Evolutionary conservation across 2,888 invertebrate genomes (phyloP).

Genomic region (Pterostichus niger): DNA sequence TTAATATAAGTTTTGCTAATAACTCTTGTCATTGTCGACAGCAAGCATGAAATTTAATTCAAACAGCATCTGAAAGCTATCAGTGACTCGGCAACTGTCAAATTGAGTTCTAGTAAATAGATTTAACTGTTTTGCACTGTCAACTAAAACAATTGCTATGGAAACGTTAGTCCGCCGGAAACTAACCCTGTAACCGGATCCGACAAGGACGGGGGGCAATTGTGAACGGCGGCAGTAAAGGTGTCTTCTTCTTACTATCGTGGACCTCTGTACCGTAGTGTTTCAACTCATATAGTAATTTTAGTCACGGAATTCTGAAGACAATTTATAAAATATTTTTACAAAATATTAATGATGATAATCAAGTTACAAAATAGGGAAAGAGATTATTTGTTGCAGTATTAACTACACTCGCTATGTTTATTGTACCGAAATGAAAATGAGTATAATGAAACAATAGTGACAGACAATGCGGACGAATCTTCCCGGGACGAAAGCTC

Average conservation of each 20-base stretch:
- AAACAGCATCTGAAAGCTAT: constrained; percentile 2
- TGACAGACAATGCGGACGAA: neutral
- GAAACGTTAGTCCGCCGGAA: constrained; percentile 20
- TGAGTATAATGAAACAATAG: too few species aligned
- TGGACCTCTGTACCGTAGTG: neutral
- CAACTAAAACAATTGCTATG: constrained; percentile 49
- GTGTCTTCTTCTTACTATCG: too few species aligned
- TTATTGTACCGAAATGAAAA: too few species aligned
- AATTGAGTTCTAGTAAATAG: constrained; percentile 32
- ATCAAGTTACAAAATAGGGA: too few species aligned
- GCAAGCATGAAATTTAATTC: constrained; percentile 11
- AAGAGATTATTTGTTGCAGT: too few species aligned
- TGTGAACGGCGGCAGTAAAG: neutral
- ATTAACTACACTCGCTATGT: too few species aligned
- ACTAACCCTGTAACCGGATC: constrained; percentile 18
- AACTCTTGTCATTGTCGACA: neutral
- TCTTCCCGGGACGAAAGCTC: neutral
- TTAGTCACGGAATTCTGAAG: too few species aligned
- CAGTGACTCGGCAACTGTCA: neutral
- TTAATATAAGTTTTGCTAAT: too few species aligned
- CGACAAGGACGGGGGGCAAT: constrained; percentile 10
- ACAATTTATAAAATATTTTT: too few species aligned
- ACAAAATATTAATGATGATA: too few species aligned
- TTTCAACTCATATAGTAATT: neutral
- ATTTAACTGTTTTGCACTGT: constrained; percentile 42